These are phyloP conservation scores for Probosciger aterrimus DNA, from an alignment of 2,113 vertebrate genomes.

Conservation along the genomic window DNA sequence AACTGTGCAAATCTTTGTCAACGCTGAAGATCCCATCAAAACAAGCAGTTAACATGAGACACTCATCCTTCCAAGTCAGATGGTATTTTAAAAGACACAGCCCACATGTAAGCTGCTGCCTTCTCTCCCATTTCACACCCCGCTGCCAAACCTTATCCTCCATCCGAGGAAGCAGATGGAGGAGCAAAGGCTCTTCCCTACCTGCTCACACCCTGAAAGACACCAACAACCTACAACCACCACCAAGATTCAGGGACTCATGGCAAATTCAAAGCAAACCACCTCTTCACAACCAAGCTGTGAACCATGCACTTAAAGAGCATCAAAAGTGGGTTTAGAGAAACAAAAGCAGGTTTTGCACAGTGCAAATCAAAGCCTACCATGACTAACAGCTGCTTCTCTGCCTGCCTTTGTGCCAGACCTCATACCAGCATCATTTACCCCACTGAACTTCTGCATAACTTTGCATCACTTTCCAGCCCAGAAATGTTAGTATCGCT, in stretches of 20 bases:
- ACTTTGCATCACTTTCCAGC: neutral
- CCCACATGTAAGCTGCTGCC: neutral
- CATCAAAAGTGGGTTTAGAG: neutral
- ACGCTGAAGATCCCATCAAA: neutral
- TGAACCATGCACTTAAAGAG: neutral
- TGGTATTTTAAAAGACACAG: constrained; percentile 27
- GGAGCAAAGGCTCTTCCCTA: neutral
- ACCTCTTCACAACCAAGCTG: neutral
- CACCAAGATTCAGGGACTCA: neutral
- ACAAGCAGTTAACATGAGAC: constrained; percentile 8
- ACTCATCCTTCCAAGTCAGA: constrained; percentile 10
- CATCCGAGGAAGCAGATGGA: neutral
- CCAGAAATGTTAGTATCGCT: neutral
- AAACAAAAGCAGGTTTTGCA: neutral
- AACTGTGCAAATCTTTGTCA: neutral
- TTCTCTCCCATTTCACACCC: neutral
- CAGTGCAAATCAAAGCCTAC: neutral
- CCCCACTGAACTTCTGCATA: neutral
- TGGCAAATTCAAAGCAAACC: neutral
- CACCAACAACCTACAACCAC: neutral
- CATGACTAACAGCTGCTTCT: neutral
- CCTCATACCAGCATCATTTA: neutral
- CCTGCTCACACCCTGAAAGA: neutral
- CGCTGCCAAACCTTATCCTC: neutral
- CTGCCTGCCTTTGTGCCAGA: neutral